Percentiles rank a stretch among this genome's conserved stretches.
Conservation (phyloP, 2,113 vertebrate species). For the Ondatra zibethicus region DNA sequence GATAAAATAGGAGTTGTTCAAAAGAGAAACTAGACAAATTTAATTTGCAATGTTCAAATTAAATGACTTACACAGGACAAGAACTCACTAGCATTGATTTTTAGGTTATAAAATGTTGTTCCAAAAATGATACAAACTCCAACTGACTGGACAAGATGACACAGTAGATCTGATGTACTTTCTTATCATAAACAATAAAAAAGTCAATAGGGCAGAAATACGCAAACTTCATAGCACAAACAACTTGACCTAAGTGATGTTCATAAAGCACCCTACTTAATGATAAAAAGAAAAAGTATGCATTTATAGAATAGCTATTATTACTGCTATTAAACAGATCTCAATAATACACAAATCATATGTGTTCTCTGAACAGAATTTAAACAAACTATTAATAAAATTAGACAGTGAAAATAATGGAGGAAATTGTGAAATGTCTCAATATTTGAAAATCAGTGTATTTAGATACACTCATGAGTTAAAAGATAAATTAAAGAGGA, state of each 20-base stretch:
- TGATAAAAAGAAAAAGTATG: neutral
- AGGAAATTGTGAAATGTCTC: neutral
- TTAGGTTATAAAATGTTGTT: neutral
- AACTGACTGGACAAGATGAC: neutral
- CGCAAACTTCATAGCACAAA: neutral
- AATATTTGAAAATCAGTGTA: neutral
- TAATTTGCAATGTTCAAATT: neutral
- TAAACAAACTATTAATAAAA: neutral
- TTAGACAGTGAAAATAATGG: neutral
- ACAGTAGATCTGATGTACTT: neutral
- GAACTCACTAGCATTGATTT: neutral
- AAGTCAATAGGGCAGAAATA: neutral
- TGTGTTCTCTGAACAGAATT: neutral
- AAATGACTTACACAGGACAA: neutral
- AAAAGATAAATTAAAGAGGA: neutral
- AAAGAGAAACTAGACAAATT: neutral
- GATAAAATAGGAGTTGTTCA: neutral
- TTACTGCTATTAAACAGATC: neutral
- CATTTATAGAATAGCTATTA: neutral
- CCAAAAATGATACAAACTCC: neutral
- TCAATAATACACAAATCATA: neutral
- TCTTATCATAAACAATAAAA: neutral
- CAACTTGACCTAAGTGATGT: neutral
- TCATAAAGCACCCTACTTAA: neutral
- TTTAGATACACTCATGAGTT: neutral